Evolutionary conservation across 2,797 vertebrate species (phyloP), one percentile per base, ranked within the genome.

Genomic region (Phrynocephalus forsythii): DNA sequence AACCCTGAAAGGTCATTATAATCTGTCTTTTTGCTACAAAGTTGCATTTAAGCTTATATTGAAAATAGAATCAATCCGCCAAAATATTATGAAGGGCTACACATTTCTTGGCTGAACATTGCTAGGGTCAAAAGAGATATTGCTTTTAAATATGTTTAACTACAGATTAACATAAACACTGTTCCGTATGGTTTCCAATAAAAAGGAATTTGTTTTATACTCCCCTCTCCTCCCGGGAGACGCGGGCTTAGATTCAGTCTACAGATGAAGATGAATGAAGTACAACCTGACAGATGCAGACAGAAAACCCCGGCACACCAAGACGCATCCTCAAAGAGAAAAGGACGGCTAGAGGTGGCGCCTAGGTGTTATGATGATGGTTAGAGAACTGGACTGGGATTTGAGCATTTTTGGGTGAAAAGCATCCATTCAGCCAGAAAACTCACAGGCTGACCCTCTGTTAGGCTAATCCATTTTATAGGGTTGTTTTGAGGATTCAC

Each of bases 1-100:
- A 89, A 20, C 13, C 60, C 84, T 75, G 76, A 71, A 90, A 93
- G 87, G 92, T 93, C 93, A 93, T 93, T 92, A 93, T 93, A 95
- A 97, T 90, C 26, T 33, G 86, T 80, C 95, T 96, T 95, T 79
- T 87, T 66, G 86, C 82, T 79, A 87, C 87, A 89, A 94, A 94
- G 91, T 79, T 83, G 90, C 67, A 86, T 91, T 95, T 92, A 92
- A 93, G 92, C 91, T 85, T 89, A 94, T 94, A 93, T 91, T 95
- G 91, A 92, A 95, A 97, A 96, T 94, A 93, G 95, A 96, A 95
- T 92, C 96, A 88, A 96, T 94, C 90, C 92, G 86, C 84, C 87
- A 91, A 92, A 91, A 91, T 84, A 87, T 86, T 95, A 88, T 83
- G 67, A 95, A 96, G 92, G 30, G 6, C 85, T 90, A 94, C 79